These are phyloP conservation scores for Zosterops japonicus DNA, from an alignment of 2,113 vertebrate genomes.

Conservation along the genomic window DNA sequence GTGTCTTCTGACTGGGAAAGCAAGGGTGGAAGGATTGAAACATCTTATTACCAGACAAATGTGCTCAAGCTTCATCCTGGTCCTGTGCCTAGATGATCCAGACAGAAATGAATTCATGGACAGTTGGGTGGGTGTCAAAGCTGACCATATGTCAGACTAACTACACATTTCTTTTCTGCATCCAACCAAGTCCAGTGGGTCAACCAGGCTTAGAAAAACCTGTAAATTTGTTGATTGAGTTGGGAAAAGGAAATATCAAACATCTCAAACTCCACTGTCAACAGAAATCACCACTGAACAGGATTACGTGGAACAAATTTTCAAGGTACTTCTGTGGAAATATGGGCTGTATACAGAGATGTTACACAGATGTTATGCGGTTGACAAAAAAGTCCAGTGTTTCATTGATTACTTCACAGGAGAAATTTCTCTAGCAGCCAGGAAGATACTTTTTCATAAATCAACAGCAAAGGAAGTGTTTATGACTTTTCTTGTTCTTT, in stretches of 20 bases:
- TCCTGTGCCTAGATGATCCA: constrained; percentile 23
- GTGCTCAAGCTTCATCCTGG: constrained; percentile 2
- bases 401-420: not conserved
- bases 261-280: not conserved
- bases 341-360: not conserved
- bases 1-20: constrained; percentile 15
- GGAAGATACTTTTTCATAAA: not conserved
- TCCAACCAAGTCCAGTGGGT: not conserved
- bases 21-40: constrained; percentile 27
- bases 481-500: not conserved
- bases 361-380: not conserved
- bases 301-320: not conserved
- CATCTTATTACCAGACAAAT: constrained; percentile 16
- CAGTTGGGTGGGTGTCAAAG: not conserved
- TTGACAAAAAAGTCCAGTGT: not conserved
- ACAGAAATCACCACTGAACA: not conserved
- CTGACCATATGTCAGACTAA: not conserved
- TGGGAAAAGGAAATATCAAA: not conserved
- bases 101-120: constrained; percentile 7
- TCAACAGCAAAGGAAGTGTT: not conserved
- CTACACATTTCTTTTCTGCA: not conserved
- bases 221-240: not conserved
- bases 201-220: not conserved
- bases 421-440: not conserved
- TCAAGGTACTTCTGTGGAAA: not conserved